phyloP scores from a whole-genome alignment of 2,113 vertebrate species.

The Catharus fuscescens region DNA sequence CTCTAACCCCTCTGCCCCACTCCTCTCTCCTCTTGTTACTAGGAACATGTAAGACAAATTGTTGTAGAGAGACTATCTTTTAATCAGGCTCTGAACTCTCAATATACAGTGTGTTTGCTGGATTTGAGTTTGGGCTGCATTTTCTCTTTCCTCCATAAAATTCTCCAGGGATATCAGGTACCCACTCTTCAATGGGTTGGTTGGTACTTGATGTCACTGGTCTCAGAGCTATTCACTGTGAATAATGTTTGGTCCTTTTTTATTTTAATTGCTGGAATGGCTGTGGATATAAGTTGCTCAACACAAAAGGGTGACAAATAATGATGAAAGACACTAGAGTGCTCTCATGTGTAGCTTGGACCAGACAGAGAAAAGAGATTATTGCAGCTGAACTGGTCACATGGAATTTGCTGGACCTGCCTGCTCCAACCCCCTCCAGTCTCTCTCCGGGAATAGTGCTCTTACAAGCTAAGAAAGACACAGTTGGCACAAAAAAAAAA shows the following conservation, averaged over 20 bases:
- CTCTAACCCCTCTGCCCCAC: neutral
- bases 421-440: slow-evolving; percentile 62
- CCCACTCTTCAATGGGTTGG: slow-evolving; percentile 67
- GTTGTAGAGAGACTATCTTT: slow-evolving; percentile 51
- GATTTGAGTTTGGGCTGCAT: slow-evolving; percentile 32
- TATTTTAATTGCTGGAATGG: slow-evolving; percentile 84
- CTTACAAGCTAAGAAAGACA: slow-evolving; percentile 66
- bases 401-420: slow-evolving; percentile 78
- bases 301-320: slow-evolving; percentile 85
- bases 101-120: slow-evolving; percentile 53
- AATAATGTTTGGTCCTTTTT: slow-evolving; percentile 79
- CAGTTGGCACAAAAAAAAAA: slow-evolving; percentile 49
- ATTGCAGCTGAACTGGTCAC: slow-evolving; percentile 85
- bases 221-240: slow-evolving; percentile 72
- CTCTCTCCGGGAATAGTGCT: slow-evolving; percentile 50
- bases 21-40: neutral
- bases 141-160: slow-evolving; percentile 57
- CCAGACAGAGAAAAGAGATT: slow-evolving; percentile 85
- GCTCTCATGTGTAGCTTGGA: slow-evolving; percentile 84
- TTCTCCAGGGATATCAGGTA: slow-evolving; percentile 76
- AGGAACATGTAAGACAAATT: slow-evolving; percentile 12
- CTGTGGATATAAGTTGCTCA: slow-evolving; percentile 83
- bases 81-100: slow-evolving; percentile 48
- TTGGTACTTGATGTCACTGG: slow-evolving; percentile 75
- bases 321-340: slow-evolving; percentile 86